A percentile compares a stretch with the other conserved stretches of the same genome.
These are phyloP conservation scores for Bruchidius siliquastri DNA, from an alignment of 2,888 invertebrate genomes.

Conservation along the genomic window DNA sequence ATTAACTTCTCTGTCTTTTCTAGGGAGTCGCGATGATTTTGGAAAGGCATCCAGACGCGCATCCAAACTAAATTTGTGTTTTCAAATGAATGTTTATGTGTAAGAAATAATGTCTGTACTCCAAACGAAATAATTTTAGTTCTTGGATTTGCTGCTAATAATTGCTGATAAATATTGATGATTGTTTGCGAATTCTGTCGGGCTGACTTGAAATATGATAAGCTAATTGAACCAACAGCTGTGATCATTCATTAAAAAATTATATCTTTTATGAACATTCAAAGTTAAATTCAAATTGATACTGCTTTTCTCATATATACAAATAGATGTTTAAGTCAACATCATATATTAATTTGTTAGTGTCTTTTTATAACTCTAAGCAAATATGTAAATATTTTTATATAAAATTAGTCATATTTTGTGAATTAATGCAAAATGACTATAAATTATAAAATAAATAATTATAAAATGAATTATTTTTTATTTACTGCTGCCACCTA, in stretches of 20 bases:
- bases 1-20: slow-evolving; percentile 28
- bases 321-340: neutral
- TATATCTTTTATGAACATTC: no score
- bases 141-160: neutral
- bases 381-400: neutral
- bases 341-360: neutral
- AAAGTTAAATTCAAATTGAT: no score
- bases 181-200: no score
- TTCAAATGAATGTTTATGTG: neutral
- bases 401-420: neutral
- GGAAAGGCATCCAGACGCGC: slow-evolving; percentile 83
- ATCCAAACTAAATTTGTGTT: slow-evolving; percentile 49
- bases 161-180: neutral
- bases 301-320: neutral
- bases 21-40: slow-evolving; percentile 86
- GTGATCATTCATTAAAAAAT: no score
- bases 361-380: neutral
- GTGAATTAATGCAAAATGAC: neutral
- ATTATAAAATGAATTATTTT: neutral
- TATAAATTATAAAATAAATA: neutral
- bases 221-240: neutral
- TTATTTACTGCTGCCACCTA: neutral
- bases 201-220: no score
- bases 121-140: neutral
- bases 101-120: neutral